phyloP scores from a whole-genome alignment of 2,113 vertebrate species.

The Sclerurus mexicanus region DNA sequence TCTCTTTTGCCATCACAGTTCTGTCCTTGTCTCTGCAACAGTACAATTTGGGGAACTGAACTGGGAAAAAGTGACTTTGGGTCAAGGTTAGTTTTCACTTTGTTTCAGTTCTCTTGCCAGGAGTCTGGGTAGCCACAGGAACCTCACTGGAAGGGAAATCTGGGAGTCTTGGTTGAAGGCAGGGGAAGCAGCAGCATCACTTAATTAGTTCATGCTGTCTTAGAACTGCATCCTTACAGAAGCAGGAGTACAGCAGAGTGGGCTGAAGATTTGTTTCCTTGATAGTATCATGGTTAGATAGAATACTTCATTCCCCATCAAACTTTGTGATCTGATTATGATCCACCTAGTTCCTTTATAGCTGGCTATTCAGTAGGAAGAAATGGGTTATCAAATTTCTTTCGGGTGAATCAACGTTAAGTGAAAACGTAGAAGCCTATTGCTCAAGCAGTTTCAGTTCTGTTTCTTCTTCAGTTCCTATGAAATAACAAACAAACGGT shows the following conservation, averaged over 20 bases:
- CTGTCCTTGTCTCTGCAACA: background rate
- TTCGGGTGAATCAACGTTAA: background rate
- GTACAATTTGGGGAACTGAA: rapidly evolving
- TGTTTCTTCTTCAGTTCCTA: background rate
- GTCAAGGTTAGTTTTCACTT: background rate
- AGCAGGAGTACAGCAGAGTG: rapidly evolving
- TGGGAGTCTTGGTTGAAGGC: background rate
- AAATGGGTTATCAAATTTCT: background rate
- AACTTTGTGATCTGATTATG: background rate
- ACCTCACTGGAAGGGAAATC: background rate
- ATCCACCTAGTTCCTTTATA: background rate
- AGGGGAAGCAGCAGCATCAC: background rate
- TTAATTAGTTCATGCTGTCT: rapidly evolving
- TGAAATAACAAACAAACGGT: background rate
- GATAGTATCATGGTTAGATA: background rate
- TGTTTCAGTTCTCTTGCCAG: background rate
- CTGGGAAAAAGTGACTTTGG: background rate
- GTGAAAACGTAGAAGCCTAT: background rate
- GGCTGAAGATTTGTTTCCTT: background rate
- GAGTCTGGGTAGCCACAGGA: background rate
- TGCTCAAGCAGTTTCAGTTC: background rate
- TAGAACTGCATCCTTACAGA: background rate
- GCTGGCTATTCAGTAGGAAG: background rate
- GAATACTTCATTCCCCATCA: background rate
- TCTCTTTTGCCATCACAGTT: background rate